These are phyloP conservation scores for Epinotia bilunana DNA, from an alignment of 2,888 invertebrate genomes.

Conservation along the genomic window DNA sequence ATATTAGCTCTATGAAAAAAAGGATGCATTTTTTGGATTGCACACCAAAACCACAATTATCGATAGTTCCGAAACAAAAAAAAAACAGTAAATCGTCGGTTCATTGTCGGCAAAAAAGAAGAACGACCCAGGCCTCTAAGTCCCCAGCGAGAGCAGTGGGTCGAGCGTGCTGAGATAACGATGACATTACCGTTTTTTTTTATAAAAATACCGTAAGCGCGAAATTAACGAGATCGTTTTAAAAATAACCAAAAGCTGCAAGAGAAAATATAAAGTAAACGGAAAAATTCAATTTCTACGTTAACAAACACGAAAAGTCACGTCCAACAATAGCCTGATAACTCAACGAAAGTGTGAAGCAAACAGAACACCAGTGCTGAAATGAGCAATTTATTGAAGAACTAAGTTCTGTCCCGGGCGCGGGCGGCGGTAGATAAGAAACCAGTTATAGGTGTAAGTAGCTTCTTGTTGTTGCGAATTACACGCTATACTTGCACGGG, in stretches of 20 bases:
- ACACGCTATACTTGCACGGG: neutral
- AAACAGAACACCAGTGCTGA: slow-evolving; percentile 35
- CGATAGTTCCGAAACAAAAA: too few species aligned
- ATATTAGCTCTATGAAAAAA: too few species aligned
- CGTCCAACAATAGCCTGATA: slow-evolving; percentile 22
- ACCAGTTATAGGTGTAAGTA: slow-evolving; percentile 30
- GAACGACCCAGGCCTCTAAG: too few species aligned
- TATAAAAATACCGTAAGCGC: too few species aligned
- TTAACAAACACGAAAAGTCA: slow-evolving; percentile 26
- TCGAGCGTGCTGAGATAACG: neutral
- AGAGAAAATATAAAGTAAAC: neutral
- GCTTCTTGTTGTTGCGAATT: slow-evolving; percentile 27
- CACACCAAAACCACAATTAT: too few species aligned
- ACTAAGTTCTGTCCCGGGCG: slow-evolving; percentile 29
- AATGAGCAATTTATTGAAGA: slow-evolving; percentile 41
- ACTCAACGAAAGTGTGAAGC: slow-evolving; percentile 33
- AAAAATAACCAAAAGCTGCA: neutral
- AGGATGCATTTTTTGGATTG: too few species aligned
- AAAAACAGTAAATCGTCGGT: too few species aligned
- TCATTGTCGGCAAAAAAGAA: too few species aligned
- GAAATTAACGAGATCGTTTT: neutral
- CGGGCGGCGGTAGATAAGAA: slow-evolving; percentile 36
- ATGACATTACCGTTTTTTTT: neutral
- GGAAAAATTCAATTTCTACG: slow-evolving; percentile 11
- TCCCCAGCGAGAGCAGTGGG: neutral